phyloP scores from a whole-genome alignment of 2,888 invertebrate species.

The Drosophila kambysellisi region DNA sequence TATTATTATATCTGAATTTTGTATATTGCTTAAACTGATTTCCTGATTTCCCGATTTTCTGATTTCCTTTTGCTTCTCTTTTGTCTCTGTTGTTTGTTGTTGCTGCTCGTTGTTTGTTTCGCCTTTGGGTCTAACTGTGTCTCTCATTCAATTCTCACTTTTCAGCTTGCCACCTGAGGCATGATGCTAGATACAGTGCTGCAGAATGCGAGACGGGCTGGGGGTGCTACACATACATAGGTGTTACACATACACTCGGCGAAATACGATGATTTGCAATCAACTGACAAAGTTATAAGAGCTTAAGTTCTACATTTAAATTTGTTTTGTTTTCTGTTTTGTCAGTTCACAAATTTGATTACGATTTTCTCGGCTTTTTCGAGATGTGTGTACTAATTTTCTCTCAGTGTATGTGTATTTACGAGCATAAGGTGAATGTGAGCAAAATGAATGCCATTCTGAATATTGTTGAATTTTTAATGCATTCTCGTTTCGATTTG shows the following conservation, averaged over 20 bases:
- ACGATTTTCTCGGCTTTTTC: not conserved
- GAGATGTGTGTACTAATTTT: not conserved
- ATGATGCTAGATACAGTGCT: slow-evolving; percentile 57
- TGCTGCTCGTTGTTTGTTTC: not conserved
- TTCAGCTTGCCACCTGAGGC: slow-evolving; percentile 45
- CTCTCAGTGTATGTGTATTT: not conserved
- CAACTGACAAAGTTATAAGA: not conserved
- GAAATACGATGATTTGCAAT: not conserved
- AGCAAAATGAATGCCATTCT: not conserved
- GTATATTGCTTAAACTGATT: slow-evolving; percentile 60
- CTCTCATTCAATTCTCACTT: slow-evolving; percentile 12
- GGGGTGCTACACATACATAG: not conserved
- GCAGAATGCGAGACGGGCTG: not conserved
- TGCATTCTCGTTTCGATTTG: slow-evolving; percentile 65
- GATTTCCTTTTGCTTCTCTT: not conserved
- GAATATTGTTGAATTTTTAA: slow-evolving; percentile 61
- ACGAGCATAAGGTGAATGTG: not conserved
- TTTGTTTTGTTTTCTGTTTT: not conserved
- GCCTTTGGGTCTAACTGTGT: not conserved
- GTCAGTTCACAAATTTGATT: not conserved
- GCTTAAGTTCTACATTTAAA: not conserved
- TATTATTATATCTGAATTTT: slow-evolving; percentile 55
- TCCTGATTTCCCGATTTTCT: slow-evolving; percentile 27
- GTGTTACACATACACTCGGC: not conserved
- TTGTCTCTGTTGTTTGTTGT: not conserved